These are phyloP conservation scores for Nomada ferruginata DNA, from an alignment of 2,888 invertebrate species.

Conservation along the genomic window DNA sequence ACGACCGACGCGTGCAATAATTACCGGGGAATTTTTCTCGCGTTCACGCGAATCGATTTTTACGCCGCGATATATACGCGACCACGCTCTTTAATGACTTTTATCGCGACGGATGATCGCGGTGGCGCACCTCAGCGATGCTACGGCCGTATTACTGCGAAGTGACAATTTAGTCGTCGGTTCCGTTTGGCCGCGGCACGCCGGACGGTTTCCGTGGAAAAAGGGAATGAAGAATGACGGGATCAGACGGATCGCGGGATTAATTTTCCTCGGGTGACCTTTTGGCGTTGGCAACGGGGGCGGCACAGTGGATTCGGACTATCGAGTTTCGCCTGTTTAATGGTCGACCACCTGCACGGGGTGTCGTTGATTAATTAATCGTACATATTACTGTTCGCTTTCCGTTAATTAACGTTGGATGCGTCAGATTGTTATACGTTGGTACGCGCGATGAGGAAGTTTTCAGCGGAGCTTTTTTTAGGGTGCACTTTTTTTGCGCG, in stretches of 20 bases:
- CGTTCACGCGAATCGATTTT: constrained; percentile 41
- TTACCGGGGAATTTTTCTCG: constrained; percentile 28
- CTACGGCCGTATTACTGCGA: constrained; percentile 43
- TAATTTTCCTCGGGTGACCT: constrained; percentile 41
- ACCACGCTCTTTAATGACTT: constrained; percentile 42
- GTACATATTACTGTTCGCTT: not conserved
- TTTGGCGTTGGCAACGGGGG: not conserved
- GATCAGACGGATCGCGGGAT: constrained; percentile 22
- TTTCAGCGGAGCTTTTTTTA: too few species aligned
- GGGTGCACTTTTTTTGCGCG: too few species aligned
- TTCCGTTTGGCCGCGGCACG: not conserved
- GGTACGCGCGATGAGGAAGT: too few species aligned
- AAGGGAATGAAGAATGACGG: constrained; percentile 8
- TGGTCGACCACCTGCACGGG: not conserved
- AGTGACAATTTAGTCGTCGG: constrained; percentile 57
- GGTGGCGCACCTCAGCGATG: constrained; percentile 43
- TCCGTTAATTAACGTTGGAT: not conserved
- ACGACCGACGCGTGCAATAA: not conserved
- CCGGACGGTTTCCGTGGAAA: constrained; percentile 1
- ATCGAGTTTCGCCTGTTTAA: constrained; percentile 23
- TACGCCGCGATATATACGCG: not conserved
- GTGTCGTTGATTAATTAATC: constrained; percentile 34
- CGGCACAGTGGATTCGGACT: constrained; percentile 2
- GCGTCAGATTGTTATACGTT: too few species aligned
- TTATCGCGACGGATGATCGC: constrained; percentile 41